A percentile compares a stretch with the other conserved stretches of the same genome.
phyloP scores from a whole-genome alignment of 2,113 vertebrate genomes.

The Pungitius pungitius region DNA sequence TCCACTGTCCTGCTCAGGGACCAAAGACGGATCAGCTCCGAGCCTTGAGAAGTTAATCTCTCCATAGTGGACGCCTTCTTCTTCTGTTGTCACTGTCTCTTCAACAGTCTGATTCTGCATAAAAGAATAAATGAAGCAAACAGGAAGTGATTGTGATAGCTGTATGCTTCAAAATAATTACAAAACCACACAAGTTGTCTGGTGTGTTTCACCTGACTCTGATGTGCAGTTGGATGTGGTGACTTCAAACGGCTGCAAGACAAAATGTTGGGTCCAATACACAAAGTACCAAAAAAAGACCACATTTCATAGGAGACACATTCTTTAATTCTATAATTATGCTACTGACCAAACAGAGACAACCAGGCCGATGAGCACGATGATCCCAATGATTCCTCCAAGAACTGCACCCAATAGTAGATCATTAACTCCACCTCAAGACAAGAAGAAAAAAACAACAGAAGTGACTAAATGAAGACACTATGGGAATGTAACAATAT shows the following conservation, averaged over 20 bases:
- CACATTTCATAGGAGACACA: not conserved
- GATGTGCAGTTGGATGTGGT: not conserved
- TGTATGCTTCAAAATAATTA: no score
- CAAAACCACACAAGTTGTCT: not conserved
- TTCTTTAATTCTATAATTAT: not conserved
- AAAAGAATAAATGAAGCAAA: no score
- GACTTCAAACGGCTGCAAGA: not conserved
- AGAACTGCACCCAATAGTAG: not conserved
- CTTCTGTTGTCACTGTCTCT: no score
- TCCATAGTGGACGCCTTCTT: conserved; percentile 27
- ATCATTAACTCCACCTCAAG: not conserved
- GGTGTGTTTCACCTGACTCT: not conserved
- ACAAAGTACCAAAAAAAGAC: not conserved
- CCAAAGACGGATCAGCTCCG: not conserved
- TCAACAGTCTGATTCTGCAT: no score
- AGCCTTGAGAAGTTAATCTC: conserved; percentile 28
- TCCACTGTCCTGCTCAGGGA: not conserved
- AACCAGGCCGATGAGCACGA: not conserved
- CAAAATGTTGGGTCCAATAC: not conserved
- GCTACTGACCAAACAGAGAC: not conserved
- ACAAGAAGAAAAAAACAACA: not conserved
- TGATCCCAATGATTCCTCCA: conserved; percentile 11
- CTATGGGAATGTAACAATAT: not conserved
- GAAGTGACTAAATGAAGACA: not conserved
- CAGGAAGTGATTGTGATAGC: no score